These are phyloP conservation scores for Micromussa lordhowensis DNA, from an alignment of 92 coral and sea anemone genomes.

Conservation along the genomic window DNA sequence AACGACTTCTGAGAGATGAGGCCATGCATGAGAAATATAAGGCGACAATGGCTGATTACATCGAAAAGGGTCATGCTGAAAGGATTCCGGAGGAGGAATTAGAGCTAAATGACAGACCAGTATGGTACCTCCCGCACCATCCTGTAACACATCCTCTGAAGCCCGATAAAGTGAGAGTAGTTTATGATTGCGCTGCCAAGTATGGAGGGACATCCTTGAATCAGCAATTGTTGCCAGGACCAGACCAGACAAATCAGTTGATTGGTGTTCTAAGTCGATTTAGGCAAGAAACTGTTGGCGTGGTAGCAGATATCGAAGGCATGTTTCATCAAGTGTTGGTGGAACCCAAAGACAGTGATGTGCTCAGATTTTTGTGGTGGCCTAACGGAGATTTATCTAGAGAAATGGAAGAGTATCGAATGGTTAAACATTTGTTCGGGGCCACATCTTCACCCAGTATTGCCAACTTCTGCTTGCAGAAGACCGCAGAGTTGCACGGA, in stretches of 20 bases:
- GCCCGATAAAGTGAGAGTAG: too few species aligned
- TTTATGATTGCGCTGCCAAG: slow-evolving; percentile 70
- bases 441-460: too few species aligned
- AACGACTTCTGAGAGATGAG: too few species aligned
- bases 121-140: too few species aligned
- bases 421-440: slow-evolving; percentile 66
- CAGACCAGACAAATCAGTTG: slow-evolving; percentile 49
- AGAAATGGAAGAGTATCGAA: slow-evolving; percentile 60
- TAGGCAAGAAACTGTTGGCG: slow-evolving; percentile 49
- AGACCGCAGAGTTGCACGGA: too few species aligned
- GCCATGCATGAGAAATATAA: too few species aligned
- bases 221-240: slow-evolving; percentile 49
- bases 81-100: too few species aligned
- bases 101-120: too few species aligned
- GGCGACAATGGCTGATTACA: too few species aligned
- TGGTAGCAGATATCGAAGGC: slow-evolving; percentile 62
- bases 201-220: slow-evolving; percentile 52
- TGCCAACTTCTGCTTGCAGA: slow-evolving; percentile 7
- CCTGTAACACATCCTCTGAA: too few species aligned
- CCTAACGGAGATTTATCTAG: slow-evolving; percentile 42
- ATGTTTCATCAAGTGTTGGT: slow-evolving; percentile 72
- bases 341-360: slow-evolving; percentile 63
- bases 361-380: slow-evolving; percentile 68
- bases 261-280: slow-evolving; percentile 60
- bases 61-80: too few species aligned